Evolutionary conservation across 1,140 invertebrate genomes (phyloP).

Genomic region (Musca domestica): DNA sequence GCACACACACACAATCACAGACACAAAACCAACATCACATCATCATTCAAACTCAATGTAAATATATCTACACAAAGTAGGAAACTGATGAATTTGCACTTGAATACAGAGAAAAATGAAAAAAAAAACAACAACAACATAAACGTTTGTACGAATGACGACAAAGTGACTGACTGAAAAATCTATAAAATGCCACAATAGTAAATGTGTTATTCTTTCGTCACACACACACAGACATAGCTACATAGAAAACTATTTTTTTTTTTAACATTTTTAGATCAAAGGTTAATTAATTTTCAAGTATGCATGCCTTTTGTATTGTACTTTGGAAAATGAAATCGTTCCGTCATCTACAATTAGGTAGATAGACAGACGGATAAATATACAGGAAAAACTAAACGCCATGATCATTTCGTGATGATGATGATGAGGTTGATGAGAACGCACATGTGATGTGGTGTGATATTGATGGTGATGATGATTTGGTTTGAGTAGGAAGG

Average conservation of each 20-base stretch:
- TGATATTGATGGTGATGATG: too few species aligned
- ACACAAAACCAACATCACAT: not conserved
- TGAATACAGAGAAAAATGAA: not conserved
- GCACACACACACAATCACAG: not conserved
- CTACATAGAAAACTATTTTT: not conserved
- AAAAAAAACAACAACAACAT: too few species aligned
- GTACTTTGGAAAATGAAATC: too few species aligned
- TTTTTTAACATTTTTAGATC: slow-evolving; percentile 15
- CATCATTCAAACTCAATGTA: slow-evolving; percentile 7
- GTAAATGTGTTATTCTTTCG: too few species aligned
- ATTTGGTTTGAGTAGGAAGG: not conserved
- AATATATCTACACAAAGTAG: slow-evolving; percentile 14
- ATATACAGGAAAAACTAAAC: too few species aligned
- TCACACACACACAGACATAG: not conserved
- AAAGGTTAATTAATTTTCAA: slow-evolving; percentile 21
- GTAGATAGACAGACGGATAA: too few species aligned
- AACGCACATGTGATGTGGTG: not conserved
- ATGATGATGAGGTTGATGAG: too few species aligned
- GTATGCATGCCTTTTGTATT: not conserved
- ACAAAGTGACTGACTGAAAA: too few species aligned
- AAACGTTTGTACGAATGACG: too few species aligned
- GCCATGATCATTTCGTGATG: too few species aligned
- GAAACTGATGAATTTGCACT: slow-evolving; percentile 10
- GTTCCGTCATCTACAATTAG: too few species aligned
- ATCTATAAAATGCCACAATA: too few species aligned